Conservation (phyloP, 1,140 invertebrate genomes). For the Procambarus clarkii region DNA sequence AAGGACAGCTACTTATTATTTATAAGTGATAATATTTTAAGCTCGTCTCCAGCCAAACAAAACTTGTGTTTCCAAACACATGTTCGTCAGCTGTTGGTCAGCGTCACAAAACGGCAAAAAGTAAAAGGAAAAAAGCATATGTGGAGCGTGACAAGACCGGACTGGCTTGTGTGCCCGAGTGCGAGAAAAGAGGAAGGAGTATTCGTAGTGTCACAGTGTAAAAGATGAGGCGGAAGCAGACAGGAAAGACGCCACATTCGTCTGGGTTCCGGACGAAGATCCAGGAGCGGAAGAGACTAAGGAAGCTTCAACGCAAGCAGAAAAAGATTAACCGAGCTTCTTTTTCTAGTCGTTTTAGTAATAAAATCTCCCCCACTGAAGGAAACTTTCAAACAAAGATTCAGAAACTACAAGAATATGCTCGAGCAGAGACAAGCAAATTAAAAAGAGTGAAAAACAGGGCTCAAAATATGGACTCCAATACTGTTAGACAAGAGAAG, state of each 20-base stretch:
- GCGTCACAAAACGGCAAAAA: too few species aligned
- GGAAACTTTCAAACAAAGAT: background rate
- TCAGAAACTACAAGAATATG: background rate
- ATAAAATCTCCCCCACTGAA: too few species aligned
- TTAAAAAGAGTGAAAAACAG: background rate
- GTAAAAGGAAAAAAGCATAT: too few species aligned
- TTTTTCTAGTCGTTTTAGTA: background rate
- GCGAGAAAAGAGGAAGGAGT: too few species aligned
- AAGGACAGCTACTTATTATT: too few species aligned
- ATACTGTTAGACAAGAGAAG: background rate
- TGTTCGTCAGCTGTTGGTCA: background rate
- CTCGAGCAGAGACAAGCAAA: slow-evolving; percentile 3
- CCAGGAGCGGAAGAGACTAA: background rate
- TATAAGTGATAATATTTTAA: background rate
- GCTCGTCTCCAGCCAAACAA: slow-evolving; percentile 3
- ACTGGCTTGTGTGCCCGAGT: too few species aligned
- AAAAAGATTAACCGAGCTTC: slow-evolving; percentile 11
- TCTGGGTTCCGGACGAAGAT: background rate
- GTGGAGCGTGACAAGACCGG: too few species aligned
- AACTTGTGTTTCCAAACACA: background rate
- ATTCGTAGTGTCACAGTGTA: too few species aligned
- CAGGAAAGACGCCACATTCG: background rate
- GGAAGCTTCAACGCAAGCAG: background rate
- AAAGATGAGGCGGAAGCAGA: slow-evolving; percentile 23
- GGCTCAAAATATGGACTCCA: background rate